Base-by-base conservation (phyloP, 2,113 vertebrate species). In the Microcebus ravelobensis region DNA sequence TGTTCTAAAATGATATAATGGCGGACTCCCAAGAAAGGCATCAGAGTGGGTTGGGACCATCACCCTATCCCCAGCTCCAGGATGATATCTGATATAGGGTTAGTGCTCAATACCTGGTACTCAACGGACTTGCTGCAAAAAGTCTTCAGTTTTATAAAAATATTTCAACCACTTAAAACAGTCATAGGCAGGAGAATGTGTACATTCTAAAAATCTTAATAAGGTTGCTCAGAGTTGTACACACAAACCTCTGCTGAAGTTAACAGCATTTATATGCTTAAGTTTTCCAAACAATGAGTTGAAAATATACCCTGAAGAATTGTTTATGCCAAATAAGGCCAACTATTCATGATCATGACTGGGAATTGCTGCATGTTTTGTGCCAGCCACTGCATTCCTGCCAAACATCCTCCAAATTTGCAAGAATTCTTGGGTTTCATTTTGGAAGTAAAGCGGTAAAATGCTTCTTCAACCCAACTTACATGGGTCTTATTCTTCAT, bases 221-320 rank as follows among this genome's bases (percentile, higher is more conserved):
- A 89, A 94, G 67, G 42, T 89, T 80, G 85, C 59, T 96, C n/a
- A 88, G 87, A 87, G 81, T 73, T 45, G 63, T 83, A 83, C 13
- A 39, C 14, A 20, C 68, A 84, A 94, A 97, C 92, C 80, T 82
- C 59, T 90, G 13, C 68, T 97, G 63, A 85, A 79, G 61, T 63
- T 86, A 79, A 95, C 63, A 88, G 70, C 61, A 96, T 95, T 97
- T 97, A 91, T 52, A 20, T 87, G 27, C 84, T 97, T 95, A 96
- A 81, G 77, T 96, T 98, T 98, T 97, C 94, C 90, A 97, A 97
- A 98, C 96, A 97, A 92, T 95, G 92, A 94, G 52, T 95, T 91
- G 94, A 97, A 97, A 96, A 93, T 91, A 93, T 80, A 86, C 97
- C 96, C 86, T 70, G 50, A 95, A 97, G 81, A 95, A 87, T 21